These are phyloP conservation scores for Zaprionus ghesquierei DNA, from an alignment of 1,140 invertebrate genomes.

Conservation along the genomic window DNA sequence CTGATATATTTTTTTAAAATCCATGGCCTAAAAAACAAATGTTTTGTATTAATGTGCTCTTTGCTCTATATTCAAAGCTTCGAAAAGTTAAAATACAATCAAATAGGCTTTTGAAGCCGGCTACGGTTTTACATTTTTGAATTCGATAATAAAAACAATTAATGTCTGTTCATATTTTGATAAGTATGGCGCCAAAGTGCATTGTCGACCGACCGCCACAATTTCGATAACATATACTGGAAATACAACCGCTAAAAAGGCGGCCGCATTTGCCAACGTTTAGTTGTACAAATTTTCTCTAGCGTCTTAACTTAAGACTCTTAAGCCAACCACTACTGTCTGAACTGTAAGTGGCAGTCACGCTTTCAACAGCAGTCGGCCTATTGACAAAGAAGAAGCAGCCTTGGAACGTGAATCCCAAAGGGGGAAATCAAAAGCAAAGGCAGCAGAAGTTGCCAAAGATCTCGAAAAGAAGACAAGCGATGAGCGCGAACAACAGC, in stretches of 20 bases:
- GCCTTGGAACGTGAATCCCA: constrained; percentile 1
- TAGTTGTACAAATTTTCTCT: constrained; percentile 53
- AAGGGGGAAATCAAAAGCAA: neutral
- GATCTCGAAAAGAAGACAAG: neutral
- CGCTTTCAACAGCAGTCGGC: constrained; percentile 17
- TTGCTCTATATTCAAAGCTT: neutral
- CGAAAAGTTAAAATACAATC: neutral
- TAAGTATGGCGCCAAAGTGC: neutral
- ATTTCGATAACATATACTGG: neutral
- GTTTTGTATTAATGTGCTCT: neutral
- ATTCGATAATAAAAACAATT: neutral
- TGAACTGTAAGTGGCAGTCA: constrained; percentile 33
- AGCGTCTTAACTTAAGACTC: too few relatives aligned
- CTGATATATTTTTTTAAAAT: too few relatives aligned
- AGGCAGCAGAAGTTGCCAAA: too few relatives aligned
- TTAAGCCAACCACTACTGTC: neutral
- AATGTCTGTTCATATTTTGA: neutral
- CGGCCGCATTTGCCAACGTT: constrained; percentile 54
- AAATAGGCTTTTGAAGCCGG: neutral
- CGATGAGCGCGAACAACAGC: constrained; percentile 1
- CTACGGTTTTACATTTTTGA: neutral
- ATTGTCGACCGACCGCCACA: constrained; percentile 11
- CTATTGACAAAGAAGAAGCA: constrained; percentile 46
- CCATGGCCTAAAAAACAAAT: too few relatives aligned
- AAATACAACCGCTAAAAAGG: constrained; percentile 37